These are phyloP conservation scores for Herminia tarsipennalis DNA, from an alignment of 2,888 invertebrate species.

Conservation along the genomic window DNA sequence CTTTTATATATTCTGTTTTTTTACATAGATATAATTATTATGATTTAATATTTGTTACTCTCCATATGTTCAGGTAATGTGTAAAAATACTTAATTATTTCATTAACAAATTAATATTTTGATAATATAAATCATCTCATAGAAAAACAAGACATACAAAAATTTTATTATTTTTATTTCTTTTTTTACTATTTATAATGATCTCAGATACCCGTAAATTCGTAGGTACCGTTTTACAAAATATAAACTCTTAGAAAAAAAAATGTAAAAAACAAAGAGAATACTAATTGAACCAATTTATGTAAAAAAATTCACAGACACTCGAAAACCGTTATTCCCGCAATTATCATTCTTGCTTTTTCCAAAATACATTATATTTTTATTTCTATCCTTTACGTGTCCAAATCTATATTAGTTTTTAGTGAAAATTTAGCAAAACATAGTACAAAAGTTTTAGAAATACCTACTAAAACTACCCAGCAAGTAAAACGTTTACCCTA, in stretches of 20 bases:
- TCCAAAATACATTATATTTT: slow-evolving; percentile 58
- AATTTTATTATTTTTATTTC: slow-evolving; percentile 52
- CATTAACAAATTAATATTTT: slow-evolving; percentile 79
- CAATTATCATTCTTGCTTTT: slow-evolving; percentile 60
- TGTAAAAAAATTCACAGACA: slow-evolving; percentile 42
- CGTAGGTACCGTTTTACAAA: slow-evolving; percentile 72
- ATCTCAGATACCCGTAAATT: slow-evolving; percentile 62
- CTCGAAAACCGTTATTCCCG: slow-evolving; percentile 54
- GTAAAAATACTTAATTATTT: slow-evolving; percentile 83
- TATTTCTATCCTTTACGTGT: slow-evolving; percentile 74
- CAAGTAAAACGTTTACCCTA: slow-evolving; percentile 79
- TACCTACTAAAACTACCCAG: slow-evolving; percentile 82
- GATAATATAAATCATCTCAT: slow-evolving; percentile 79
- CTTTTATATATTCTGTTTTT: slow-evolving; percentile 73
- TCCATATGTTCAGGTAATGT: slow-evolving; percentile 80
- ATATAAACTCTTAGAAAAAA: slow-evolving; percentile 70
- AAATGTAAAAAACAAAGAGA: slow-evolving; percentile 37
- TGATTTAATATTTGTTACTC: slow-evolving; percentile 74
- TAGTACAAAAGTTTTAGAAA: slow-evolving; percentile 85
- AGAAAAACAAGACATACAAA: slow-evolving; percentile 79
- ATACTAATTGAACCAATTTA: slow-evolving; percentile 38
- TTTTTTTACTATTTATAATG: slow-evolving; percentile 51
- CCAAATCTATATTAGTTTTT: slow-evolving; percentile 77
- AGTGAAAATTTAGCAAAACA: slow-evolving; percentile 86
- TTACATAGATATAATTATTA: slow-evolving; percentile 72